Conservation (phyloP, 2,797 vertebrate species). For the Sternarchorhynchus goeldii region DNA sequence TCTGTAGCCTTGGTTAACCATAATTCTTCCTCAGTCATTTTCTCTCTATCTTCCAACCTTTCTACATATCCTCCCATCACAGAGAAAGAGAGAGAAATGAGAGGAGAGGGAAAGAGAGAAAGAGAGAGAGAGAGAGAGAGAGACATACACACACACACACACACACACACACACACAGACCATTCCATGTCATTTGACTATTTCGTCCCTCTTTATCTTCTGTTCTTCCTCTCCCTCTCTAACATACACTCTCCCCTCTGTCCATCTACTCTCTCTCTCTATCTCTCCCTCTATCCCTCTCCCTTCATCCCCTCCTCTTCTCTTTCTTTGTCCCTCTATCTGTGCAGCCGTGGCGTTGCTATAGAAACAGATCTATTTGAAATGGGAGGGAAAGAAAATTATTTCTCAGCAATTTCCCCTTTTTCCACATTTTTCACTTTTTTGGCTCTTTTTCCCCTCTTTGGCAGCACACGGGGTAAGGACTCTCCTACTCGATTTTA, state of each 20-base stretch:
- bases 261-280: constrained; percentile 20
- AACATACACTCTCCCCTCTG: neutral
- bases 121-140: constrained; percentile 2
- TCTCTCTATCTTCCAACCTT: constrained; percentile 35
- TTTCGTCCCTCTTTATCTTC: constrained; percentile 18
- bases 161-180: neutral
- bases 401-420: constrained; percentile 43
- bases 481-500: constrained; percentile 59
- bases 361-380: constrained; percentile 72
- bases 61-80: constrained; percentile 43
- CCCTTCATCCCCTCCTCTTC: constrained; percentile 29
- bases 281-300: constrained; percentile 23
- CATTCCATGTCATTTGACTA: constrained; percentile 5
- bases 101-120: neutral
- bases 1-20: constrained; percentile 24
- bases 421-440: constrained; percentile 32
- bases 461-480: constrained; percentile 16
- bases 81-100: constrained; percentile 16
- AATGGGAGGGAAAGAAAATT: constrained; percentile 57
- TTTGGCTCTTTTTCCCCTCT: neutral
- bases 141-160: too few relatives aligned
- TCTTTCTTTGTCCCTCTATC: constrained; percentile 50
- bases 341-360: constrained; percentile 62
- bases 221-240: constrained; percentile 7
- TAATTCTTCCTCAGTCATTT: constrained; percentile 29